Base-by-base conservation (phyloP, 2,113 vertebrate genomes). In the Poeciliopsis occidentalis region DNA sequence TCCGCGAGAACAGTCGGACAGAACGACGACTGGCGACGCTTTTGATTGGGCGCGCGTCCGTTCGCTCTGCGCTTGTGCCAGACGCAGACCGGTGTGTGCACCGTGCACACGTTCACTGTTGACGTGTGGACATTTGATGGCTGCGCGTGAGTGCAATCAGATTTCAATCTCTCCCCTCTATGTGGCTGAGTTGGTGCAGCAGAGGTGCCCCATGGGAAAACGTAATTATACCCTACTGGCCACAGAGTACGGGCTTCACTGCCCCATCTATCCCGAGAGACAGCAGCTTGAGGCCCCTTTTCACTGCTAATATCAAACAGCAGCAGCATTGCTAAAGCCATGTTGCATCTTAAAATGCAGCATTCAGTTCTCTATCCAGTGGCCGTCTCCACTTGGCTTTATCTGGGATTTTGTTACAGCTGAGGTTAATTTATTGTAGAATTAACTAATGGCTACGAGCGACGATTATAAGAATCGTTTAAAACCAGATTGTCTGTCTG, bases 141-240 rank as follows among this genome's bases (percentile, higher is more conserved):
- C 74, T 64, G 76, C 70, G 69, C 80, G 75, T 8, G 11, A 81
- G 60, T 61, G 69, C 82, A 87, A 86, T 91, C 76, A 79, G 88
- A 91, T 92, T 91, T 85, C 87, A 81, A 76, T 91, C 84, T 88
- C 65, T 41, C 66, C 32, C 67, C 78, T 79, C 61, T 85, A 22
- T 87, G 77, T 62, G 72, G 74, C 84, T 82, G 87, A 86, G 90
- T 80, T 79, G 83, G 80, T 78, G 87, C 64, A 29, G 82, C 27
- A 13, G 65, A 80, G 82, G 76, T 78, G 79, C 81, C 87, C 86
- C 74, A 60, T 3, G 57, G 87, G 85, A 83, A 87, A 83, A 89
- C 82, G 86, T 92, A 86, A 91, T 91, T 87, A 89, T 78, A 91
- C 80, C 88, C 90, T 78, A 75, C 87, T 78, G 85, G 90, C 87